phyloP scores from a whole-genome alignment of 2,797 vertebrate genomes.

The Jordanella pulchra region DNA sequence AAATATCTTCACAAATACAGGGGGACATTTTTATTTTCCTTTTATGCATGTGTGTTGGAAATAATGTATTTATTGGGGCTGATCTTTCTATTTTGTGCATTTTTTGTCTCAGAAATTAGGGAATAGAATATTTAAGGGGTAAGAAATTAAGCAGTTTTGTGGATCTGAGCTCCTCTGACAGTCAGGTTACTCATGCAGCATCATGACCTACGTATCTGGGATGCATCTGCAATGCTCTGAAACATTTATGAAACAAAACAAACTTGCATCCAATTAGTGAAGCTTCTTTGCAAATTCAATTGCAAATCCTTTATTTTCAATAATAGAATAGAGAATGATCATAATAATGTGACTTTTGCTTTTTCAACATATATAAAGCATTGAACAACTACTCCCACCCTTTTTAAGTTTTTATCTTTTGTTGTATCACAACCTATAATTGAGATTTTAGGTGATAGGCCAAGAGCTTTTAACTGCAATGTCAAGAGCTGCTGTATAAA shows the following conservation, averaged over 20 bases:
- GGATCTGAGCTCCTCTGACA: conserved; percentile 46
- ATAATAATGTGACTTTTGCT: conserved; percentile 1
- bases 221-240: conserved; percentile 63
- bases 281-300: conserved; percentile 35
- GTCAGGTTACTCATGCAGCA: conserved; percentile 60
- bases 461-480: background rate
- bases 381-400: background rate
- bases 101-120: conserved; percentile 37
- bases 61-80: conserved; percentile 18
- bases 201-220: conserved; percentile 59
- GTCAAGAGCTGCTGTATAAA: background rate
- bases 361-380: background rate
- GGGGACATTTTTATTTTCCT: conserved; percentile 25
- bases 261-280: conserved; percentile 52
- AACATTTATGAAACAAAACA: conserved; percentile 66
- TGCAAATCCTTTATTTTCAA: conserved; percentile 14
- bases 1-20: conserved; percentile 17
- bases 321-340: background rate
- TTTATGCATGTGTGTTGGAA: conserved; percentile 15
- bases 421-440: background rate
- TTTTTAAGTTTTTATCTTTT: background rate
- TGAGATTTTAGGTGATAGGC: background rate
- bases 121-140: conserved; percentile 40
- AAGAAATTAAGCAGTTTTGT: conserved; percentile 45
- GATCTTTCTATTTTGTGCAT: conserved; percentile 1